Evolutionary conservation across 2,113 vertebrate species (phyloP), one percentile per base, ranked within the genome.

Genomic region (Dunckerocampus dactyliophorus): DNA sequence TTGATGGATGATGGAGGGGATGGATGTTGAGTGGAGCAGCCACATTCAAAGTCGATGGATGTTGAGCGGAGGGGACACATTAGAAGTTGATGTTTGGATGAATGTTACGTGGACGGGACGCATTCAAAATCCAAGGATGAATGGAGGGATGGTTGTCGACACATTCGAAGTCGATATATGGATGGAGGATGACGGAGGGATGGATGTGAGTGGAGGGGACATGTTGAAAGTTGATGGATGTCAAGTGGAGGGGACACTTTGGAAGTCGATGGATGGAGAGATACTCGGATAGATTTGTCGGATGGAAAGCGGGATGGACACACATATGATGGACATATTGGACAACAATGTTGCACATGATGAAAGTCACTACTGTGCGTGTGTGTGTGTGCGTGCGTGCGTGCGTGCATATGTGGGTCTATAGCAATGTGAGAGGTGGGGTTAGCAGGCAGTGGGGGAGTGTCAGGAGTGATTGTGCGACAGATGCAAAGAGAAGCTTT

Each of bases 401-500:
- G 50, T 28, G 22, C 6, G 14, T 52, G 14, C 15, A 21, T 28
- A 28, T 13, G 47, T 20, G 47, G 39, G 39, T 43, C 7, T 34
- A 34, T 34, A 8, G 31, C 31, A 34, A 34, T 34, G 50, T 37
- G 8, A 4, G 47, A 50, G 14, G 50, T 28, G 24, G 54, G 57
- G 62, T 68, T 34, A 64, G 62, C 16, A 71, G 43, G 46, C 48
- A 46, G 55, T 1, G 16, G 48, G 48, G 64, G 59, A 59, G 42
- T 19, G 47, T 20, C 8, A 10, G 20, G 51, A 42, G 62, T 20
- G n/a, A 67, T 57, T 60, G 67, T 45, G 80, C 74, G 63, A 69
- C 57, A 9, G 47, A 61, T 56, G 64, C 54, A 19, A 54, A 37
- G 52, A 71, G 58, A 83, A 84, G 89, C 87, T 90, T 88, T 91